phyloP scores from a whole-genome alignment of 2,888 invertebrate species.

The Gymnoscelis rufifasciata region DNA sequence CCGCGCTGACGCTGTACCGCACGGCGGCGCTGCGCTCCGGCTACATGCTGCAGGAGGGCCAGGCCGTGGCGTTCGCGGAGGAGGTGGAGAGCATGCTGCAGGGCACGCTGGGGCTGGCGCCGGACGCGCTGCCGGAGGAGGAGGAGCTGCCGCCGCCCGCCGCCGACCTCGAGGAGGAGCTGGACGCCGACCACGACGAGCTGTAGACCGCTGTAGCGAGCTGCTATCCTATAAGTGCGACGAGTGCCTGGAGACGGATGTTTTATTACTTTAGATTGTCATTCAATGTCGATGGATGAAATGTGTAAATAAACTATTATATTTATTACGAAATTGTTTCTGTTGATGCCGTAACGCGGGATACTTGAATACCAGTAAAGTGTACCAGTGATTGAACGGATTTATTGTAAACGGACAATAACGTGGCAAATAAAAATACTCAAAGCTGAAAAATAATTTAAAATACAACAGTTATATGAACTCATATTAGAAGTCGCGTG shows the following conservation, averaged over 20 bases:
- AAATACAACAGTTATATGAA: too few relatives aligned
- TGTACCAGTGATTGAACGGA: too few relatives aligned
- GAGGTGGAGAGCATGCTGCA: slow-evolving; percentile 94
- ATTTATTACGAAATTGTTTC: slow-evolving; percentile 1
- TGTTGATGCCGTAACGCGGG: not conserved
- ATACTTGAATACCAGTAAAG: too few relatives aligned
- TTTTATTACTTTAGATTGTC: slow-evolving; percentile 3
- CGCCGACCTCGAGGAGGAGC: slow-evolving; percentile 31
- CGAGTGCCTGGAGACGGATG: slow-evolving; percentile 13
- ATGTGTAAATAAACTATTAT: slow-evolving; percentile 19
- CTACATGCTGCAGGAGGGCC: slow-evolving; percentile 86
- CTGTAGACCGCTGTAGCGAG: slow-evolving; percentile 33
- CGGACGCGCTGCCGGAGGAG: slow-evolving; percentile 87
- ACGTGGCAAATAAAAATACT: too few relatives aligned
- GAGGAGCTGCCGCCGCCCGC: slow-evolving; percentile 81
- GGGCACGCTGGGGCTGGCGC: slow-evolving; percentile 85
- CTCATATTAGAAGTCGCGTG: too few relatives aligned
- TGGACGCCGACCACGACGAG: slow-evolving; percentile 49
- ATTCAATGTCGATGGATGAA: too few relatives aligned
- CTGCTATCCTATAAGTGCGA: not conserved
- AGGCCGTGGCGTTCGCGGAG: slow-evolving; percentile 88
- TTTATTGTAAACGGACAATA: too few relatives aligned
- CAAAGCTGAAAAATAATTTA: too few relatives aligned
- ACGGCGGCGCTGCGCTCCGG: slow-evolving; percentile 80
- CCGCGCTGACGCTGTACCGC: slow-evolving; percentile 26